Conservation (phyloP, 1,140 invertebrate species). For the Holotrichia oblita region DNA sequence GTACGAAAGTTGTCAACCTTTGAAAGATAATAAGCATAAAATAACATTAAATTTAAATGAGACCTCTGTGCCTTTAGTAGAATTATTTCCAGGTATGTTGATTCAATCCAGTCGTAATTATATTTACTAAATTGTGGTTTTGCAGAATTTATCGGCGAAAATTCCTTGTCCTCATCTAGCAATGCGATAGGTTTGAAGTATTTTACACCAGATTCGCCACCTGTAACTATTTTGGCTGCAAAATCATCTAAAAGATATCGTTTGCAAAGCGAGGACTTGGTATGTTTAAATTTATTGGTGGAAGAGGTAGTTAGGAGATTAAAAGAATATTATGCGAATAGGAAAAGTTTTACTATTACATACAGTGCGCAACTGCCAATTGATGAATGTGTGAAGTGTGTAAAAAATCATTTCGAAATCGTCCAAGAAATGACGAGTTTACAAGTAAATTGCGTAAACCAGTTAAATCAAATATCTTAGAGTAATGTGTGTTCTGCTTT, state of each 20-base stretch:
- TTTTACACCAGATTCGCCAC: slow-evolving; percentile 60
- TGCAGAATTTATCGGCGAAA: slow-evolving; percentile 69
- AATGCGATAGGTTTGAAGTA: slow-evolving; percentile 71
- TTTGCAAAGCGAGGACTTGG: slow-evolving; percentile 73
- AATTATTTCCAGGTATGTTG: slow-evolving; percentile 74
- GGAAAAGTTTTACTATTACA: slow-evolving; percentile 59
- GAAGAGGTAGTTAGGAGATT: slow-evolving; percentile 70
- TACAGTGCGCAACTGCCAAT: slow-evolving; percentile 58
- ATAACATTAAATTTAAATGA: slow-evolving; percentile 75
- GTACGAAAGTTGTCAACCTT: slow-evolving; percentile 65
- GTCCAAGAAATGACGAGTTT: slow-evolving; percentile 52
- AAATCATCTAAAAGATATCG: slow-evolving; percentile 78
- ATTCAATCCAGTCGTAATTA: neutral
- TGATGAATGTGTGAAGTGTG: slow-evolving; percentile 60
- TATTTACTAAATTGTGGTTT: slow-evolving; percentile 38
- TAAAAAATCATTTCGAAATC: slow-evolving; percentile 67
- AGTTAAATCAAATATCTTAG: neutral
- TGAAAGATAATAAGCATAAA: slow-evolving; percentile 73
- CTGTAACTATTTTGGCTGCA: slow-evolving; percentile 74
- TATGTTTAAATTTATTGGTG: slow-evolving; percentile 70
- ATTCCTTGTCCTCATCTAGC: slow-evolving; percentile 60
- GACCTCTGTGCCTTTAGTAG: slow-evolving; percentile 68
- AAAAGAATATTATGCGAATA: slow-evolving; percentile 63
- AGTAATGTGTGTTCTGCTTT: slow-evolving; percentile 47
- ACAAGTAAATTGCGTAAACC: slow-evolving; percentile 49